Percentiles rank a stretch among this genome's conserved stretches.
Conservation (phyloP, 1,140 invertebrate species). For the Galendromus occidentalis region DNA sequence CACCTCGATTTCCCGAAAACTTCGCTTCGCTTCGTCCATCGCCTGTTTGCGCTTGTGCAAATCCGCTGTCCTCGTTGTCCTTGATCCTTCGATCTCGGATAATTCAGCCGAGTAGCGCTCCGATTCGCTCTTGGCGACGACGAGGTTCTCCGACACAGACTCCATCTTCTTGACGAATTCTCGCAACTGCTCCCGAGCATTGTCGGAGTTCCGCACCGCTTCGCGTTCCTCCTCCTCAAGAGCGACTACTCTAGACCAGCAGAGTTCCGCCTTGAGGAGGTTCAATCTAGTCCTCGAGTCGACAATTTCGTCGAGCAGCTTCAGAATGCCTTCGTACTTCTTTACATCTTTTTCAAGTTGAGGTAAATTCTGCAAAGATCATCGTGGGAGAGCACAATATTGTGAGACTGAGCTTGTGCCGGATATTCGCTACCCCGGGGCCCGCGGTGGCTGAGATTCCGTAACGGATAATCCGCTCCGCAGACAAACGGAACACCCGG, state of each 20-base stretch:
- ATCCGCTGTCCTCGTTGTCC: not conserved
- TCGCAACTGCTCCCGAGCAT: not conserved
- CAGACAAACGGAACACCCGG: too few species aligned
- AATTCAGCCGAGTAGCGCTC: too few species aligned
- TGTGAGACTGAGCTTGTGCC: too few species aligned
- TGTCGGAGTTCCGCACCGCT: not conserved
- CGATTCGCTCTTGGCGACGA: not conserved
- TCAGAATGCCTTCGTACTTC: not conserved
- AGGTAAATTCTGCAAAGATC: too few species aligned
- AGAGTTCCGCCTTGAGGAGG: not conserved
- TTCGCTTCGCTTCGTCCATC: not conserved
- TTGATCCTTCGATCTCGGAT: not conserved
- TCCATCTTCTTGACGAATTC: not conserved
- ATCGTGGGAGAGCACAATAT: too few species aligned
- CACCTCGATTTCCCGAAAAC: not conserved
- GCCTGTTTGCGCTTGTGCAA: not conserved
- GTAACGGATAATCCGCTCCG: too few species aligned
- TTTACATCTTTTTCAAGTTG: too few species aligned
- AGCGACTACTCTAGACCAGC: not conserved
- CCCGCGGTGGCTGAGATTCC: too few species aligned
- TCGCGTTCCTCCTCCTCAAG: not conserved
- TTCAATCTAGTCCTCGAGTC: not conserved
- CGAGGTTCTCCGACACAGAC: not conserved
- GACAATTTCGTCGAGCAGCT: not conserved
- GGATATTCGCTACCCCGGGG: too few species aligned